phyloP scores from a whole-genome alignment of 2,113 vertebrate genomes.

The Phaethornis superciliosus region DNA sequence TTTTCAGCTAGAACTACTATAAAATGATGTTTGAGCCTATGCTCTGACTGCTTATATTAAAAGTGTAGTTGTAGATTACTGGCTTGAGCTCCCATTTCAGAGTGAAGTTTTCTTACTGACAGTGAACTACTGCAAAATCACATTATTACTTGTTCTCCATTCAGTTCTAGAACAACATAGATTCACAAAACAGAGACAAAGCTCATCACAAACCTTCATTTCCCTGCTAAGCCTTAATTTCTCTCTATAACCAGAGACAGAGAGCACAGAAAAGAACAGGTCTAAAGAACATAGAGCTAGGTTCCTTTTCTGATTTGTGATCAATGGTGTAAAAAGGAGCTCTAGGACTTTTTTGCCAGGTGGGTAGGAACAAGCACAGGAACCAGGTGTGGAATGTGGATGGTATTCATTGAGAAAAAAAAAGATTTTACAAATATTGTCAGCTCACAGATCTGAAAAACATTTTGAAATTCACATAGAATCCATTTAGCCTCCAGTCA shows the following conservation, averaged over 20 bases:
- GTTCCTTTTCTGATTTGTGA: background rate
- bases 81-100: background rate
- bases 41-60: background rate
- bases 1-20: background rate
- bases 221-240: background rate
- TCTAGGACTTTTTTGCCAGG: background rate
- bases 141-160: background rate
- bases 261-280: background rate
- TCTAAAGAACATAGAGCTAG: background rate
- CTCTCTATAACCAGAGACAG: background rate
- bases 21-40: background rate
- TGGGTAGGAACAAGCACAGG: background rate
- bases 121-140: background rate
- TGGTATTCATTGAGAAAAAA: background rate
- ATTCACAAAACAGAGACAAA: background rate
- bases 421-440: background rate
- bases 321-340: background rate
- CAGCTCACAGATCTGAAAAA: slow-evolving; percentile 1
- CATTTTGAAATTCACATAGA: slow-evolving; percentile 16
- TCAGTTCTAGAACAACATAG: background rate
- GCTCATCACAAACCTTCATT: background rate
- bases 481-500: background rate
- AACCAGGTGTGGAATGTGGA: accelerated
- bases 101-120: background rate
- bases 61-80: background rate